Conservation (phyloP, 2,888 invertebrate species). For the Drosophila ochracea region DNA sequence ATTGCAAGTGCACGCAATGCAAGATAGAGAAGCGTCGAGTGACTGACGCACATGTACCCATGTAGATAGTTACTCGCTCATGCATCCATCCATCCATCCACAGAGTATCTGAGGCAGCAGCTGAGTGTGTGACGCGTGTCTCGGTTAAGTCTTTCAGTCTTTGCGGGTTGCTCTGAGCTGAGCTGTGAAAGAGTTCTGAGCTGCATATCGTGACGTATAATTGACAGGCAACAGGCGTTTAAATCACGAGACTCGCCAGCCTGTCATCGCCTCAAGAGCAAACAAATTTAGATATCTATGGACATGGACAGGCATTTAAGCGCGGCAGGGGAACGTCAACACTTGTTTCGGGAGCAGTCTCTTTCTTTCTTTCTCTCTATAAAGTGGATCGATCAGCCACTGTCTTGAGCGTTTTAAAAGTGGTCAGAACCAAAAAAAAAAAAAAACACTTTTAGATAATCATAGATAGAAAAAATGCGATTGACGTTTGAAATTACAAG, state of each 20-base stretch:
- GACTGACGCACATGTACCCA: constrained; percentile 47
- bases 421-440: constrained; percentile 18
- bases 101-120: constrained; percentile 16
- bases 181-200: constrained; percentile 67
- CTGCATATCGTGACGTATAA: constrained; percentile 69
- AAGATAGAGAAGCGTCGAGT: constrained; percentile 30
- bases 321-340: background rate
- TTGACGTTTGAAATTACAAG: constrained; percentile 66
- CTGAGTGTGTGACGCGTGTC: constrained; percentile 41
- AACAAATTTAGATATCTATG: constrained; percentile 69
- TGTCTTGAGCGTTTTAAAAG: constrained; percentile 38
- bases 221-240: constrained; percentile 80
- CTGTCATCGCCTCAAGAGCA: constrained; percentile 71
- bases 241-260: constrained; percentile 39
- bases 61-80: constrained; percentile 23
- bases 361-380: background rate
- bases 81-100: constrained; percentile 1
- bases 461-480: constrained; percentile 3
- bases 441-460: constrained; percentile 23
- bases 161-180: background rate
- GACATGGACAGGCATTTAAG: constrained; percentile 40
- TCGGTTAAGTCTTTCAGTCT: constrained; percentile 14
- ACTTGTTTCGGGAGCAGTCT: constrained; percentile 15
- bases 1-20: constrained; percentile 22
- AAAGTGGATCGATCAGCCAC: constrained; percentile 43